Base-by-base conservation (phyloP, 2,888 invertebrate genomes). In the Diaperis boleti region DNA sequence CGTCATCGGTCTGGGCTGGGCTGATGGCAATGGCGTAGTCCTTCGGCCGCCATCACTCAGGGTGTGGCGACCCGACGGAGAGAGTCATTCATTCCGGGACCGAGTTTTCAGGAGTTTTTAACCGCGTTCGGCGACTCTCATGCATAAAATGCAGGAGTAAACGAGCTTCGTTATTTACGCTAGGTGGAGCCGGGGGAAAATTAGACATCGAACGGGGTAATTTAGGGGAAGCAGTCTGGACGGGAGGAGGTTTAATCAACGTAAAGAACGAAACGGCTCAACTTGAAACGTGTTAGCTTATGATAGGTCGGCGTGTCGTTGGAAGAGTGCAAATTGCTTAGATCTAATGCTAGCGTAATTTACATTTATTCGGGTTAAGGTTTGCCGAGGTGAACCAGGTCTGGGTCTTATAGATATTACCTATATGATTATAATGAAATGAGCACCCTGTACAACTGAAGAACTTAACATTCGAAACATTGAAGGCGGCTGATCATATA, bases 11-110 rank as follows among this genome's bases (percentile, higher is more conserved):
- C 62, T 54, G 64, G 64, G 62, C 62, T 59, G 54, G 59, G 52
- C 61, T 55, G 57, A 67, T 62, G 62, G 66, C 64, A 68, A 70
- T 70, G 70, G 69, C 69, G 65, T 67, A 64, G 65, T 61, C 66
- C 33, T 55, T 56, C 45, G 60, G 69, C 67, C 69, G 69, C 69
- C 69, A 71, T 70, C 64, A 62, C 62, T 55, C 64, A 42, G 70
- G 70, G 68, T 68, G 68, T 68, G 70, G 67, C 65, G 54, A n/a
- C 22, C 66, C 69, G 67, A 52, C 69, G 67, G 50, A 63, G 62
- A 44, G 60, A 57, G 54, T 31, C 44, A 49, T 61, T 64, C 64
- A 26, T 52, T n/a, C n/a, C n/a, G n/a, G n/a, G n/a, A n/a, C n/a
- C n/a, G n/a, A n/a, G n/a, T n/a, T n/a, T n/a, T n/a, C n/a, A n/a